Conservation (phyloP, 1,140 invertebrate species). For the Sitodiplosis mosellana region DNA sequence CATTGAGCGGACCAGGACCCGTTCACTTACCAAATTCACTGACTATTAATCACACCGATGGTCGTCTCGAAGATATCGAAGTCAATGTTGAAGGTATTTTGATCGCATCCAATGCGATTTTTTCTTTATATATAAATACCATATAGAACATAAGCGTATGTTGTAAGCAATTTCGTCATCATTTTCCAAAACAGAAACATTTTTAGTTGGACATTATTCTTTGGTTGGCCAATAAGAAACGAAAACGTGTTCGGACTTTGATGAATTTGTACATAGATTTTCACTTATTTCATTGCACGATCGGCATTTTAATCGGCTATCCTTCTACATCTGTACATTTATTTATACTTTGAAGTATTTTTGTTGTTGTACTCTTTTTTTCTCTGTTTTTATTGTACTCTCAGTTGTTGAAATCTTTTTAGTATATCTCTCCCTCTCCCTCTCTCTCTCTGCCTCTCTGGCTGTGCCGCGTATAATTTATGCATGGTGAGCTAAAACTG, state of each 20-base stretch:
- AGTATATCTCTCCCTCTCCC: slow-evolving; percentile 7
- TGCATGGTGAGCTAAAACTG: slow-evolving; percentile 2
- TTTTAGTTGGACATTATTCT: not conserved
- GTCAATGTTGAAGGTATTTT: slow-evolving; percentile 80
- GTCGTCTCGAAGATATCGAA: slow-evolving; percentile 77
- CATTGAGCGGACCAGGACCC: slow-evolving; percentile 40
- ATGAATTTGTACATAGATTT: slow-evolving; percentile 4
- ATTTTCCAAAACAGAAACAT: not conserved
- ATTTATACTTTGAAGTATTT: too few species aligned
- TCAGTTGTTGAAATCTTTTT: slow-evolving; percentile 11
- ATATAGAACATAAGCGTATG: not conserved
- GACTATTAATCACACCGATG: slow-evolving; percentile 51
- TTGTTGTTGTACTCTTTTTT: too few species aligned
- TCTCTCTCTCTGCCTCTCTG: not conserved
- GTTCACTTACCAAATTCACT: slow-evolving; percentile 41
- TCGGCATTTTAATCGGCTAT: not conserved
- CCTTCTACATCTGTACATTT: slow-evolving; percentile 4
- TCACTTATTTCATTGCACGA: not conserved
- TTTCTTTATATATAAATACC: not conserved
- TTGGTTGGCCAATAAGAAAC: not conserved
- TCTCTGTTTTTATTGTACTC: too few species aligned
- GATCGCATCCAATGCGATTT: not conserved
- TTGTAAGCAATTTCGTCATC: not conserved
- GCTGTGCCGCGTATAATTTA: slow-evolving; percentile 3
- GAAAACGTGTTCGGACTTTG: too few species aligned